phyloP scores from a whole-genome alignment of 1,140 invertebrate species.

The Acyrthosiphon pisum region DNA sequence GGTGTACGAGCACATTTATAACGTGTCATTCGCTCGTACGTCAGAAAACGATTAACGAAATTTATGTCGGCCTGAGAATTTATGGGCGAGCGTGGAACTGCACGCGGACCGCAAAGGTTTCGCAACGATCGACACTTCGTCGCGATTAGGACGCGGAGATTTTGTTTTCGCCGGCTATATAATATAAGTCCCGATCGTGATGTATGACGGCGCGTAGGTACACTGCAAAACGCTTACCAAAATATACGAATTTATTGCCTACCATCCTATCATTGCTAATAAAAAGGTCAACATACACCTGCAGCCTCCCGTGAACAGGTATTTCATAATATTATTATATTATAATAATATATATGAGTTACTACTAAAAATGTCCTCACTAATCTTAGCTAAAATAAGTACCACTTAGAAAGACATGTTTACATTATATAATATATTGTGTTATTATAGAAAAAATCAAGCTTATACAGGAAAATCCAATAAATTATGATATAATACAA shows the following conservation, averaged over 20 bases:
- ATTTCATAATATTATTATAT: not conserved
- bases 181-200: not conserved
- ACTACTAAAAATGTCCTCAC: not conserved
- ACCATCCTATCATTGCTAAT: not conserved
- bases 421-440: not conserved
- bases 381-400: not conserved
- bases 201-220: not conserved
- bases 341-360: too few relatives aligned
- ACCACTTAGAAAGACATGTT: not conserved
- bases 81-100: too few relatives aligned
- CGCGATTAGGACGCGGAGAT: not conserved
- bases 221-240: not conserved
- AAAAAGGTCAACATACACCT: not conserved
- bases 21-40: not conserved
- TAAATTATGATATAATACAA: too few relatives aligned
- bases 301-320: not conserved
- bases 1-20: not conserved
- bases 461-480: too few relatives aligned
- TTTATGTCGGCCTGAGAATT: not conserved
- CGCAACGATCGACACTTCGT: not conserved
- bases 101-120: not conserved
- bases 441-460: not conserved
- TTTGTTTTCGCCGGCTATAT: not conserved
- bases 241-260: not conserved
- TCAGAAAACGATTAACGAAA: constrained; percentile 5